Evolutionary conservation across 2,888 invertebrate genomes (phyloP), one percentile per base, ranked within the genome.

Genomic region (Eucriotettix oculatus): DNA sequence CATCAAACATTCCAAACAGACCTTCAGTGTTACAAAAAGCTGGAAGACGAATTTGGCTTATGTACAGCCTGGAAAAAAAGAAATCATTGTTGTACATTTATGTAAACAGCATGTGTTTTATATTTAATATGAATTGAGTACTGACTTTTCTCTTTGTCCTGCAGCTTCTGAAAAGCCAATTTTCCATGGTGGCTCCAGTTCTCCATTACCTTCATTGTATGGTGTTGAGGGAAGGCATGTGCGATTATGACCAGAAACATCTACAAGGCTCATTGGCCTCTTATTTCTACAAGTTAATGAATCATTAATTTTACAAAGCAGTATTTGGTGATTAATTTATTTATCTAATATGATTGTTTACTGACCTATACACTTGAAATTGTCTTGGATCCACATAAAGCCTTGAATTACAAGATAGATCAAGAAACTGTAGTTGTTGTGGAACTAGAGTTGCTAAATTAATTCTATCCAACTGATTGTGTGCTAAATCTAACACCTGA

Each of bases 121-220:
- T 10, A 44, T 44, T 44, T 2, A 48, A 12, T 48, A 12, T 58
- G 42, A 58, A 9, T 16, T 40, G 16, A n/a, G 2, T 52, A 55
- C 62, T 64, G 66, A 76, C 76, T 71, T 84, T 65, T 86, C 79
- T 59, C 80, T 79, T 65, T 79, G 81, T 43, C 90, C 90, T 0
- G 90, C 83, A 12, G 90, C 86, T 75, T 91, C 91, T 0, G 90
- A 88, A 72, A 91, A 91, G 1, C 90, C 91, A 42, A 89, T 79
- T 55, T 79, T 80, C 91, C 91, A 91, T 7, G 87, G 86, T 10
- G 78, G 77, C 63, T 82, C 85, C 3, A 80, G 77, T 66, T 83
- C 83, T 61, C 76, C 75, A 5, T 61, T 59, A 58, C 77, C 80
- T 65, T 82, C 78, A 63, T 75, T 75, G 65, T 73, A 74, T 10